Evolutionary conservation across 2,113 vertebrate species (phyloP).

Genomic region (Oncorhynchus kisutch): DNA sequence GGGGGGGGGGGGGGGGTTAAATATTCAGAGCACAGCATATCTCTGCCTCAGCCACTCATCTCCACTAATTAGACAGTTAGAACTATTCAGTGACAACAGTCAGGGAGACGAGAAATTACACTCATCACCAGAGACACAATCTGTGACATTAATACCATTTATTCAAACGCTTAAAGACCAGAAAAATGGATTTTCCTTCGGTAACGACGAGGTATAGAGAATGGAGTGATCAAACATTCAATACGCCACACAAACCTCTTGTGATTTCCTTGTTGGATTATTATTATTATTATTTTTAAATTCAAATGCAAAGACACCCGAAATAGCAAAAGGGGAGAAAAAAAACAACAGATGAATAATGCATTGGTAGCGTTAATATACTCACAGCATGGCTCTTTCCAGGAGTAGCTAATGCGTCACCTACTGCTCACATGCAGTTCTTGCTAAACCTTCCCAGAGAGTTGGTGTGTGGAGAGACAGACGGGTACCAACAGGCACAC

Average conservation of each 20-base stretch:
- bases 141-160: conserved; percentile 1
- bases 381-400: conserved; percentile 31
- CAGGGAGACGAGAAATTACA: conserved; percentile 9
- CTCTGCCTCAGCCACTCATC: conserved; percentile 28
- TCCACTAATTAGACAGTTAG: conserved; percentile 35
- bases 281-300: not conserved
- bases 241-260: conserved; percentile 12
- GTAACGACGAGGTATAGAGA: no score
- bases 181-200: not conserved
- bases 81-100: conserved; percentile 11
- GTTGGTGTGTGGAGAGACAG: not conserved
- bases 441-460: not conserved
- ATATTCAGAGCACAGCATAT: conserved; percentile 23
- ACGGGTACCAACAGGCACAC: not conserved
- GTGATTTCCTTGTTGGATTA: conserved; percentile 28
- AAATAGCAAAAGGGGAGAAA: conserved; percentile 28
- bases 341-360: conserved; percentile 43
- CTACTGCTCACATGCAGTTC: not conserved
- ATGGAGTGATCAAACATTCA: conserved; percentile 34
- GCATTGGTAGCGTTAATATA: conserved; percentile 21
- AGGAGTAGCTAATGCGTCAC: conserved; percentile 1
- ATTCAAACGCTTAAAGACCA: conserved; percentile 16
- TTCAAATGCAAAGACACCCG: conserved; percentile 12
- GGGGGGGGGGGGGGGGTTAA: not conserved
- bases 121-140: conserved; percentile 12